phyloP scores from a whole-genome alignment of 2,797 vertebrate genomes.

The Alosa sapidissima region DNA sequence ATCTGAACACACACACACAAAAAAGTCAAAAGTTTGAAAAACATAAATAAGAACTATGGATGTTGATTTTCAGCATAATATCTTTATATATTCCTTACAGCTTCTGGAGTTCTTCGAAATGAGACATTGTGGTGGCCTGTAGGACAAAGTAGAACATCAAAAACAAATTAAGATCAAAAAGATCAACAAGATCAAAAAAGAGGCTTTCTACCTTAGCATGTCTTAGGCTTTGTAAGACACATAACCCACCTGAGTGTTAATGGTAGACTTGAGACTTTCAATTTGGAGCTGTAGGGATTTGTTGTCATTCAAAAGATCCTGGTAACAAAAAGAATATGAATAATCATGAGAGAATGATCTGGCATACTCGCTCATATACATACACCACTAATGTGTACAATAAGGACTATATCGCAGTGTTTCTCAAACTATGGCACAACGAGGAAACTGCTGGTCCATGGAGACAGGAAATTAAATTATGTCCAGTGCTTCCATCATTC shows the following conservation, averaged over 20 bases:
- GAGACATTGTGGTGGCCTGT: slow-evolving; percentile 85
- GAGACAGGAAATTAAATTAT: too few relatives aligned
- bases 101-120: slow-evolving; percentile 96
- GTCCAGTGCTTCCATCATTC: too few relatives aligned
- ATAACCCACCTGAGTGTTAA: slow-evolving; percentile 85
- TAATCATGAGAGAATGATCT: neutral
- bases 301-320: slow-evolving; percentile 95
- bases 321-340: slow-evolving; percentile 46
- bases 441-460: too few relatives aligned
- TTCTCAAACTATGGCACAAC: too few relatives aligned
- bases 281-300: slow-evolving; percentile 86
- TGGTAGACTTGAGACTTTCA: slow-evolving; percentile 88
- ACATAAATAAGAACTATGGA: neutral
- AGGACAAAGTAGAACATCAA: slow-evolving; percentile 53
- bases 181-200: too few relatives aligned
- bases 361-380: neutral
- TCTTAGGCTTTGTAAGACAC: neutral
- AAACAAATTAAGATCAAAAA: slow-evolving; percentile 47
- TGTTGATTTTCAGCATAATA: neutral
- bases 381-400: neutral
- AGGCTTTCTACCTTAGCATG: neutral
- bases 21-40: neutral
- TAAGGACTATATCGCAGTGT: neutral
- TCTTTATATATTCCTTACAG: slow-evolving; percentile 73
- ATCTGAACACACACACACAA: slow-evolving; percentile 63